Evolutionary conservation across 2,113 vertebrate genomes (phyloP).

Genomic region (Gymnogyps californianus): DNA sequence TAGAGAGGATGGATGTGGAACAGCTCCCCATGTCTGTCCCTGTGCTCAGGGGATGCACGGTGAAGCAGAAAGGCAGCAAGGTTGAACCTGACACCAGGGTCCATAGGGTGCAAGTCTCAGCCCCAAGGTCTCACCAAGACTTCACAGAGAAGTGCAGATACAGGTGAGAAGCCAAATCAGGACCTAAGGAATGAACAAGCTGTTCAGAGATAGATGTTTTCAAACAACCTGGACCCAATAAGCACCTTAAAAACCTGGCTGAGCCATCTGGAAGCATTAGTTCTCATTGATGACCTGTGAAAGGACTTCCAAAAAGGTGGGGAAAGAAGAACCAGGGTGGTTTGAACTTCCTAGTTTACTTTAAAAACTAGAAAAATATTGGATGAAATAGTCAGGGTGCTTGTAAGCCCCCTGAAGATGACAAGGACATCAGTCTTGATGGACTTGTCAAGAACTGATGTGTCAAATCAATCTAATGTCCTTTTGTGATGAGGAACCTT

Average conservation of each 20-base stretch:
- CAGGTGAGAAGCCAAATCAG: neutral
- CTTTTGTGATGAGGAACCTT: neutral
- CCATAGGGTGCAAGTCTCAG: neutral
- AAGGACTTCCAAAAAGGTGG: neutral
- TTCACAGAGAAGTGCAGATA: neutral
- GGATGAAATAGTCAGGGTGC: neutral
- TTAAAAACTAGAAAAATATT: neutral
- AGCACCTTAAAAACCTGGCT: neutral
- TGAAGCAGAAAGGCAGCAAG: neutral
- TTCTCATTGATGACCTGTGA: neutral
- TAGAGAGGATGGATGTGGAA: neutral
- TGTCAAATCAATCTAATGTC: neutral
- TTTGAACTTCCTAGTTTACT: neutral
- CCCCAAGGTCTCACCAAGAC: neutral
- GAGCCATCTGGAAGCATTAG: neutral
- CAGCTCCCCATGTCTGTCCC: neutral
- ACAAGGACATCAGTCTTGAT: neutral
- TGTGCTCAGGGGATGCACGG: too few species aligned
- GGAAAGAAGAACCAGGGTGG: neutral
- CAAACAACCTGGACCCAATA: neutral
- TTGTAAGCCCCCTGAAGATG: neutral
- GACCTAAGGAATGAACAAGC: neutral
- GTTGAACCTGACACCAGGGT: neutral
- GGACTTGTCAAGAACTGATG: neutral
- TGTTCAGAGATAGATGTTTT: neutral